A percentile compares a stretch with the other conserved stretches of the same genome.
Conservation (phyloP, 2,113 vertebrate genomes). For the Pelodiscus sinensis region DNA sequence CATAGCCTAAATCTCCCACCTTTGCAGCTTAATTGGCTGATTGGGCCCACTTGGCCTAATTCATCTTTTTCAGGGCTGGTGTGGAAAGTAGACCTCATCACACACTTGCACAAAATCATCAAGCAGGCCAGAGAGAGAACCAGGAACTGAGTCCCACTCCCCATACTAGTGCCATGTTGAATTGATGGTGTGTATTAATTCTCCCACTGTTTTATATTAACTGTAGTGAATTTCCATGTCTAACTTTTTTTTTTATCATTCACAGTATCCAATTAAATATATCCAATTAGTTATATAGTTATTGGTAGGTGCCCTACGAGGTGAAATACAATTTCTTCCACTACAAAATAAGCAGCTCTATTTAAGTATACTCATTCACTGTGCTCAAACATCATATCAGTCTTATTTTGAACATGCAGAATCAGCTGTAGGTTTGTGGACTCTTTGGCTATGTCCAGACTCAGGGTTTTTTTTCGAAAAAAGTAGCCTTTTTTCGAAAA, state of each 20-base stretch:
- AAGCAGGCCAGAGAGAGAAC: neutral
- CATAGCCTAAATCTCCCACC: neutral
- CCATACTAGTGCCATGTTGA: neutral
- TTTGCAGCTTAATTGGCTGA: neutral
- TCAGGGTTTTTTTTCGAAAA: too few species aligned
- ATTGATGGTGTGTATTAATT: constrained; percentile 36
- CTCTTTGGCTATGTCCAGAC: too few species aligned
- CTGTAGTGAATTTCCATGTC: constrained; percentile 30
- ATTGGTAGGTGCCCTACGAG: constrained; percentile 6
- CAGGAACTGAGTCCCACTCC: neutral
- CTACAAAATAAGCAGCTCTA: neutral
- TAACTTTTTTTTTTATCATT: constrained; percentile 29
- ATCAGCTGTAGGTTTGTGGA: neutral
- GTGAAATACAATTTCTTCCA: constrained; percentile 1
- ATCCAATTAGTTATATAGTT: constrained; percentile 19
- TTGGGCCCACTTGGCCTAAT: neutral
- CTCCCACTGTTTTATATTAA: constrained; percentile 18
- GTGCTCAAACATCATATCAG: neutral
- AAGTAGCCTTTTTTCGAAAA: too few species aligned
- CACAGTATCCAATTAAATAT: constrained; percentile 32
- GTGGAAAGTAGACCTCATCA: neutral
- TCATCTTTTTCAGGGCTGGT: neutral
- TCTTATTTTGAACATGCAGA: neutral
- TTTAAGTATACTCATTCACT: constrained; percentile 14
- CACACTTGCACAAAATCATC: neutral